Evolutionary conservation across 2,888 invertebrate species (phyloP).

Genomic region (Metallyticus violacea): DNA sequence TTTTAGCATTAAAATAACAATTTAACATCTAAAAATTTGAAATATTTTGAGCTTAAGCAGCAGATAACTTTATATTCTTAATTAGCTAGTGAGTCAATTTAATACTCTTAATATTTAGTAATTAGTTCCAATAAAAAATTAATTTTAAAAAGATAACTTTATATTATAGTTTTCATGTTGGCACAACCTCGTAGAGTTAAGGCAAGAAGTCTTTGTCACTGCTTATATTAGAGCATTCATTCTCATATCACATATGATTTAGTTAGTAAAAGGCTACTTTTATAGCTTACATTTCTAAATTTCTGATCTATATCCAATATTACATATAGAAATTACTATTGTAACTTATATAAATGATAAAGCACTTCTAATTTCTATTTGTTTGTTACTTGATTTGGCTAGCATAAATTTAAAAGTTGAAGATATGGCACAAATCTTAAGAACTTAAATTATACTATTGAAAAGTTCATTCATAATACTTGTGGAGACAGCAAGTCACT

Average conservation of each 20-base stretch:
- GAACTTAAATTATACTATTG: background rate
- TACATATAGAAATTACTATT: background rate
- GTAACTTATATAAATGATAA: background rate
- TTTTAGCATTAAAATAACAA: too few relatives aligned
- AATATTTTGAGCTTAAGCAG: too few relatives aligned
- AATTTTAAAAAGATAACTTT: background rate
- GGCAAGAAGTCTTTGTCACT: background rate
- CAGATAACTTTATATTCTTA: too few relatives aligned
- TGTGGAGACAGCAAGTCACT: background rate
- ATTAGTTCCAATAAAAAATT: too few relatives aligned
- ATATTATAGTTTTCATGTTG: background rate
- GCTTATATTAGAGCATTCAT: background rate
- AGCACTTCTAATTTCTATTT: background rate
- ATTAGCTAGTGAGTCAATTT: too few relatives aligned
- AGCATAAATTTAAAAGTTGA: background rate
- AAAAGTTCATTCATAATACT: background rate
- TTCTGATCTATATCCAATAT: background rate
- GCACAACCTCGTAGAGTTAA: background rate
- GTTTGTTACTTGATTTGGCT: background rate
- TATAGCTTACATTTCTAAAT: too few relatives aligned
- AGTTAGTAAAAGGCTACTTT: background rate
- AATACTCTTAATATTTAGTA: too few relatives aligned
- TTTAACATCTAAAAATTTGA: too few relatives aligned
- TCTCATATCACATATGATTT: background rate
- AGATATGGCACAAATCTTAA: background rate